Percentiles rank a stretch among this genome's conserved stretches.
These are phyloP conservation scores for Cichlasoma orientale DNA, from an alignment of 2,797 vertebrate genomes.

Conservation along the genomic window DNA sequence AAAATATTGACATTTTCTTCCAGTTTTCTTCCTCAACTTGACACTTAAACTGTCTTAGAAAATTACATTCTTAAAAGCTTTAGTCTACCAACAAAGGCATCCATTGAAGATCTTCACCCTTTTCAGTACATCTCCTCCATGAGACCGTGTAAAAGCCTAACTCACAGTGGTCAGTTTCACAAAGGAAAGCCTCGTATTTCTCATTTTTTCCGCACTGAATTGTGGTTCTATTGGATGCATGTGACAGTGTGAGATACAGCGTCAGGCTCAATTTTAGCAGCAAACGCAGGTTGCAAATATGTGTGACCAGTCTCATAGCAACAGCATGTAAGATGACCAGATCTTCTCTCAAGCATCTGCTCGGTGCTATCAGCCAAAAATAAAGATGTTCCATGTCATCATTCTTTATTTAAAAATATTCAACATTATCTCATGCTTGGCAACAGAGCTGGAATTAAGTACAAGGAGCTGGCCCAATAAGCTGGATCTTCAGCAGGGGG, in stretches of 20 bases:
- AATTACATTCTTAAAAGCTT: not conserved
- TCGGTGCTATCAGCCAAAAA: not conserved
- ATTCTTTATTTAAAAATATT: constrained; percentile 1
- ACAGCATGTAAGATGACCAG: constrained; percentile 10
- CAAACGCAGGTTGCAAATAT: not conserved
- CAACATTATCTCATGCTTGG: not conserved
- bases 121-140: not conserved
- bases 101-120: not conserved
- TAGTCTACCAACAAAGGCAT: not conserved
- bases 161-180: not conserved
- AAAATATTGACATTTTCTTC: not conserved
- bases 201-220: not conserved
- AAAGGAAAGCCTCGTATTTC: not conserved
- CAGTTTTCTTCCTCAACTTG: not conserved
- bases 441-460: not conserved
- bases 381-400: constrained; percentile 16
- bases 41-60: not conserved
- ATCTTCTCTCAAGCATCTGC: constrained; percentile 8
- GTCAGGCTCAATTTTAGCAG: not conserved
- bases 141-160: not conserved
- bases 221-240: not conserved
- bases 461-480: not conserved
- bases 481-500: not conserved
- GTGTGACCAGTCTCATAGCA: constrained; percentile 21
- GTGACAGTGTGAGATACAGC: not conserved